These are phyloP conservation scores for roundworm (Caenorhabditis elegans) DNA, from an alignment of 1,140 invertebrate species.

Conservation along the genomic window DNA sequence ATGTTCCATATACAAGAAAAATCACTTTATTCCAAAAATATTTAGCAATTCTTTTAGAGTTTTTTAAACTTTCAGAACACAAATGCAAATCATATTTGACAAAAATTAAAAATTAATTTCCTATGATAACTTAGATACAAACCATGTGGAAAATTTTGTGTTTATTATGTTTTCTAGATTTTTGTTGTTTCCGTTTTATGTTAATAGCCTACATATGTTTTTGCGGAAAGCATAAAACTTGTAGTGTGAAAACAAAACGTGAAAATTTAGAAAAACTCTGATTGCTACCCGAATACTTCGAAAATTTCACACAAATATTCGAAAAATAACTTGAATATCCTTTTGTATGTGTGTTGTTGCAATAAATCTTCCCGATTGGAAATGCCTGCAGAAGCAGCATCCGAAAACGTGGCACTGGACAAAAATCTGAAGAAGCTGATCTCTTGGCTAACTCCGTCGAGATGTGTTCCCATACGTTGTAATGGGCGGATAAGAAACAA, in stretches of 20 bases:
- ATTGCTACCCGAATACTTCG: no score
- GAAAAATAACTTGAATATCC: no score
- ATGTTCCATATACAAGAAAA: neutral
- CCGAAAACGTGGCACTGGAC: slow-evolving; percentile 10
- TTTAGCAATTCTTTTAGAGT: no score
- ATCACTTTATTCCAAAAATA: no score
- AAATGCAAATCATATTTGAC: no score
- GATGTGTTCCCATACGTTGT: slow-evolving; percentile 20
- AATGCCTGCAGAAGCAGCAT: neutral
- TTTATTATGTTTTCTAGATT: neutral
- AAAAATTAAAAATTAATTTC: no score
- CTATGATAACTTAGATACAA: no score
- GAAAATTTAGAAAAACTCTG: no score
- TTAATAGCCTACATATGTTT: no score
- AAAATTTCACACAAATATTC: no score
- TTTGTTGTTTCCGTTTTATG: neutral
- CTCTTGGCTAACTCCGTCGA: neutral
- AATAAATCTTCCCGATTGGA: neutral
- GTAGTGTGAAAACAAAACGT: no score
- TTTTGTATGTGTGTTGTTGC: neutral
- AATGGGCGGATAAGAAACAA: slow-evolving; percentile 28
- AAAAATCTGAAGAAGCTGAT: neutral
- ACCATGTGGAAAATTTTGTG: neutral
- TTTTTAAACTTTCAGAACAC: neutral
- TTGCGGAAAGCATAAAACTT: no score